Evolutionary conservation across 1,140 invertebrate genomes (phyloP).

Genomic region (Yoshiicerus persimilis): DNA sequence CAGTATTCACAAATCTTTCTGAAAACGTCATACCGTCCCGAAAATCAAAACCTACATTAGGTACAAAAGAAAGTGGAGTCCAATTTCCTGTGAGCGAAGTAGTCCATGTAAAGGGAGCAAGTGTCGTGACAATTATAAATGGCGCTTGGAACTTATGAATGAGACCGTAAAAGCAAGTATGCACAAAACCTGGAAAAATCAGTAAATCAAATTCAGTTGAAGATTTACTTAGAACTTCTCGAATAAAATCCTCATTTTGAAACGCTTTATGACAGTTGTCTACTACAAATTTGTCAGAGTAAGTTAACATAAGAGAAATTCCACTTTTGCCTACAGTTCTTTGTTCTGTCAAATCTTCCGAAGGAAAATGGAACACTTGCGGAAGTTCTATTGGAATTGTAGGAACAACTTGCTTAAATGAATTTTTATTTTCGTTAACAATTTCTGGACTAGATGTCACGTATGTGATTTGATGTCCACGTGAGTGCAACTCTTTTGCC

Average conservation of each 20-base stretch:
- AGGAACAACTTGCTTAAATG: not conserved
- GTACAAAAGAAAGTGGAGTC: not conserved
- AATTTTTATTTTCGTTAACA: not conserved
- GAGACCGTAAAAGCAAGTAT: constrained; percentile 27
- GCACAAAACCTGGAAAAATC: not conserved
- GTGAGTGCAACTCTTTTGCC: not conserved
- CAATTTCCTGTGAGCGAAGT: not conserved
- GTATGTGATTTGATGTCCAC: constrained; percentile 24
- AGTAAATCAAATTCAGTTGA: constrained; percentile 35
- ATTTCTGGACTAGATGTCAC: not conserved
- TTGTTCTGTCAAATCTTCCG: not conserved
- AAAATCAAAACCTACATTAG: not conserved
- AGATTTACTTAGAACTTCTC: not conserved
- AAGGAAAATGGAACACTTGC: not conserved
- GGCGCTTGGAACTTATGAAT: constrained; percentile 26
- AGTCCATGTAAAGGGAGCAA: not conserved
- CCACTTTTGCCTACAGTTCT: not conserved
- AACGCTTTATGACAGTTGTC: constrained; percentile 10
- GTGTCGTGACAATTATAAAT: not conserved
- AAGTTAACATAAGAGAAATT: not conserved
- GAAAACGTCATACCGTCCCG: constrained; percentile 21
- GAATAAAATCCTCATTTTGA: not conserved
- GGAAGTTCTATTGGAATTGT: not conserved
- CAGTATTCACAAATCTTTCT: not conserved
- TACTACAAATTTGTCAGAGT: not conserved